Percentiles rank a stretch among this genome's conserved stretches.
These are phyloP conservation scores for Macrosoma leucophasiata DNA, from an alignment of 2,888 invertebrate genomes.

Conservation along the genomic window DNA sequence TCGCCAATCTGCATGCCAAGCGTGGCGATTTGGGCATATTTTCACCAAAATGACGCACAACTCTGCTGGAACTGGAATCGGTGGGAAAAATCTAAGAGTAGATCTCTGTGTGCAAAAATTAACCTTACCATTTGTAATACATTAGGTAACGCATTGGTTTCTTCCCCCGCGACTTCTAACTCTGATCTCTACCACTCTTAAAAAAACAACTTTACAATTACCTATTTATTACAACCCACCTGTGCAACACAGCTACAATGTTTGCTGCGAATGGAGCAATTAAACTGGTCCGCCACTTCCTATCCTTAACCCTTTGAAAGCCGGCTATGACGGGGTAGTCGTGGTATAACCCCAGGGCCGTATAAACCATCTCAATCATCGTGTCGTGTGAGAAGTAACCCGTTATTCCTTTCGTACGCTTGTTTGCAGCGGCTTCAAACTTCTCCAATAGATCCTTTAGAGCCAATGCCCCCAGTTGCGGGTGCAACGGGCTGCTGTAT, in stretches of 20 bases:
- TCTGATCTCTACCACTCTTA: too few species aligned
- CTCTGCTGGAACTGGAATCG: too few species aligned
- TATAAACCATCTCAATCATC: constrained; percentile 73
- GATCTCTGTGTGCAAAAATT: too few species aligned
- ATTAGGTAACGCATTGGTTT: too few species aligned
- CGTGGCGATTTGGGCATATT: too few species aligned
- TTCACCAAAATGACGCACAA: too few species aligned
- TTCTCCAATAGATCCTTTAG: constrained; percentile 76
- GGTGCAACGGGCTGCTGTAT: constrained; percentile 21
- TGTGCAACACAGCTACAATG: constrained; percentile 79
- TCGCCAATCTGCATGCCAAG: too few species aligned
- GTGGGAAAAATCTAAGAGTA: too few species aligned
- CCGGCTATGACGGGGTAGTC: constrained; percentile 71
- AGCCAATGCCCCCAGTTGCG: constrained; percentile 77
- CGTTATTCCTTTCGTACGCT: constrained; percentile 36
- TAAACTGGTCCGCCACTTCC: constrained; percentile 60
- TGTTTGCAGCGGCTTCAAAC: constrained; percentile 37
- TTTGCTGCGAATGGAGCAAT: constrained; percentile 81
- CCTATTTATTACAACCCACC: constrained; percentile 62
- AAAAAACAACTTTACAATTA: too few species aligned
- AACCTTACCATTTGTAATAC: too few species aligned
- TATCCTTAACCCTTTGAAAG: constrained; percentile 71
- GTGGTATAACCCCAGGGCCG: constrained; percentile 63
- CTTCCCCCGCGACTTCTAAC: too few species aligned
- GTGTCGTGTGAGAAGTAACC: constrained; percentile 78